Evolutionary conservation across 2,113 vertebrate genomes (phyloP).

Genomic region (Oncorhynchus gorbuscha): DNA sequence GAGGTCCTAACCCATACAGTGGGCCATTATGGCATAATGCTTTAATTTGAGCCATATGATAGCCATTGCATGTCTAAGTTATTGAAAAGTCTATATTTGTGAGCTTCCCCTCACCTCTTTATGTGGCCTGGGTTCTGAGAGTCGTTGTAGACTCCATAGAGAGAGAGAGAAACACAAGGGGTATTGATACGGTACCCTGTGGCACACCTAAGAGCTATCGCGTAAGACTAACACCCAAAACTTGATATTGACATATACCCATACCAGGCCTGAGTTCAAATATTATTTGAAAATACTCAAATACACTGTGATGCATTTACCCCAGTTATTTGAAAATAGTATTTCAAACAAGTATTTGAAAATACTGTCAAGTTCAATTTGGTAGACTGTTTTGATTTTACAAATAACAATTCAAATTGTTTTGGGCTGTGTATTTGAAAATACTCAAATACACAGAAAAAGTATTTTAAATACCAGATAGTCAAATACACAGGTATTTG

Average conservation of each 20-base stretch:
- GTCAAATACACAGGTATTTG: too few species aligned
- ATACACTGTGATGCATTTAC: too few species aligned
- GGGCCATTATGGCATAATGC: slow-evolving; percentile 72
- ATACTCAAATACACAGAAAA: too few species aligned
- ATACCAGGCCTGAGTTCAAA: too few species aligned
- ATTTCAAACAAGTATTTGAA: too few species aligned
- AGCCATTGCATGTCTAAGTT: slow-evolving; percentile 53
- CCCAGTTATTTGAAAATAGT: too few species aligned
- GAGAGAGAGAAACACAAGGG: background rate
- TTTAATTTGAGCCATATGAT: slow-evolving; percentile 73
- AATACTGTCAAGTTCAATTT: too few species aligned
- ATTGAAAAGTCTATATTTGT: slow-evolving; percentile 67
- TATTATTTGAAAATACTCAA: too few species aligned
- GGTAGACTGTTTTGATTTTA: too few species aligned
- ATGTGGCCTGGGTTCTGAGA: background rate
- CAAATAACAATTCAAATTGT: too few species aligned
- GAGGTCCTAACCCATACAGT: slow-evolving; percentile 67
- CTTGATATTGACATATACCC: background rate
- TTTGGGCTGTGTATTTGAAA: too few species aligned
- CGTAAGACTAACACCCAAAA: background rate
- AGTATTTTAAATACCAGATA: too few species aligned
- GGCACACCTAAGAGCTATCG: background rate
- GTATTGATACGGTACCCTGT: background rate
- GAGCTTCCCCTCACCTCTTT: slow-evolving; percentile 25
- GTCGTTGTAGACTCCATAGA: background rate